phyloP scores from a whole-genome alignment of 2,888 invertebrate genomes.

The Metopia argyrocephala region DNA sequence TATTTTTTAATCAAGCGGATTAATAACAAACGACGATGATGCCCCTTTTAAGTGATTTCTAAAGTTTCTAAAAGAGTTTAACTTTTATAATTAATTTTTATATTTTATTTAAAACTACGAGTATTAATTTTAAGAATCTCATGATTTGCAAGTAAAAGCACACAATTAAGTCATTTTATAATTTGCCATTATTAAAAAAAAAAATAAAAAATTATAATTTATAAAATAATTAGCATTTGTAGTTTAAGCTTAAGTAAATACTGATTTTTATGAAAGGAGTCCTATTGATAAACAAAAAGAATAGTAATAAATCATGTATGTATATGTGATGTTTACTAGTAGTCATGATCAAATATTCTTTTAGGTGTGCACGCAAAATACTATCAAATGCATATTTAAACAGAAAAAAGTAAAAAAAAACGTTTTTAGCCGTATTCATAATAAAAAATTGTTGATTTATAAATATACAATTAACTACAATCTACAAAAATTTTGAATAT shows the following conservation, averaged over 20 bases:
- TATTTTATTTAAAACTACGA: slow-evolving; percentile 19
- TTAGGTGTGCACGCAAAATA: not conserved
- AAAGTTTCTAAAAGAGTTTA: not conserved
- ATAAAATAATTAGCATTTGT: slow-evolving; percentile 28
- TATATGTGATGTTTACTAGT: slow-evolving; percentile 55
- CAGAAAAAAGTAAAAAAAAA: slow-evolving; percentile 1
- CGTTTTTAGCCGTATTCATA: no score
- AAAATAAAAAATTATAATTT: not conserved
- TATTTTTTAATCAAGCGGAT: no score
- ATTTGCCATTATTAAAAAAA: slow-evolving; percentile 59
- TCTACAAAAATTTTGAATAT: no score
- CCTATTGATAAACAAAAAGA: slow-evolving; percentile 44
- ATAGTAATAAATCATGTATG: not conserved
- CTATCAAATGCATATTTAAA: not conserved
- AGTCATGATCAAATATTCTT: slow-evolving; percentile 47
- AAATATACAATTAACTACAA: no score
- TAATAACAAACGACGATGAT: not conserved
- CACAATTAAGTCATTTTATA: slow-evolving; percentile 45
- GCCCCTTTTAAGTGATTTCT: slow-evolving; percentile 11
- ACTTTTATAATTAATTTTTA: not conserved
- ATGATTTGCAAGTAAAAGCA: slow-evolving; percentile 12
- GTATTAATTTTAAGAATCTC: slow-evolving; percentile 25
- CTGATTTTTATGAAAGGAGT: no score
- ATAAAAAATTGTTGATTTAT: no score
- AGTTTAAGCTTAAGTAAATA: slow-evolving; percentile 34